Evolutionary conservation across 2,888 invertebrate species (phyloP), one percentile per base, ranked within the genome.

Genomic region (Andrena fulva): DNA sequence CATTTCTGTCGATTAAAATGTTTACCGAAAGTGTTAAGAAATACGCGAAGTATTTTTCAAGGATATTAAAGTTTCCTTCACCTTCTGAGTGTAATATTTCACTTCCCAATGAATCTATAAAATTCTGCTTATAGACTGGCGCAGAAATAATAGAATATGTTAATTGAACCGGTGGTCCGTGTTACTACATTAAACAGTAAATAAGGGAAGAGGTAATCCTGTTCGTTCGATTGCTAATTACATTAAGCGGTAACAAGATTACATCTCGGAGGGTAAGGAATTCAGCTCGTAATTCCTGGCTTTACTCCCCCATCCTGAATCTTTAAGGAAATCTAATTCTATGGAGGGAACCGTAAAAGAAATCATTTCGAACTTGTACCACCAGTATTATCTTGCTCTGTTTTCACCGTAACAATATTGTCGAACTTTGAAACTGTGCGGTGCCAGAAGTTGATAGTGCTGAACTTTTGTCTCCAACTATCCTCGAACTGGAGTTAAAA

Each of bases 381-480:
- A 12, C 10, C 31, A 24, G 70, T 16, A 59, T 64, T 64, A 73
- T 73, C 69, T 72, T 50, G 33, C 33, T 3, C 24, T 50, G 60
- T 67, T 68, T 72, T 67, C 69, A 16, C 31, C 31, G 68, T 77
- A 60, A 77, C 72, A 77, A 50, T 52, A 68, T 63, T 54, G 33
- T 54, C 63, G 12, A 77, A 77, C 73, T 81, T 72, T 29, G 27
- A 59, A 77, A 77, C 20, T 73, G 56, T 4, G 24, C 60, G 69
- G 24, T 64, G 69, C 29, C 62, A 60, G 24, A 24, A 60, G 24
- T 42, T 60, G 59, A 67, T 72, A 77, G 33, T 33, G 31, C 31
- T 7, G 27, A 80, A 80, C 66, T 80, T 79, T 60, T 54, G 63
- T 31, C 33, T 63, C 24, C 4, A 54, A 62, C 35, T 52, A 31